Percentiles rank a stretch among this genome's conserved stretches.
Evolutionary conservation across 1,140 invertebrate species (phyloP).

Genomic region (Heliothis virescens): DNA sequence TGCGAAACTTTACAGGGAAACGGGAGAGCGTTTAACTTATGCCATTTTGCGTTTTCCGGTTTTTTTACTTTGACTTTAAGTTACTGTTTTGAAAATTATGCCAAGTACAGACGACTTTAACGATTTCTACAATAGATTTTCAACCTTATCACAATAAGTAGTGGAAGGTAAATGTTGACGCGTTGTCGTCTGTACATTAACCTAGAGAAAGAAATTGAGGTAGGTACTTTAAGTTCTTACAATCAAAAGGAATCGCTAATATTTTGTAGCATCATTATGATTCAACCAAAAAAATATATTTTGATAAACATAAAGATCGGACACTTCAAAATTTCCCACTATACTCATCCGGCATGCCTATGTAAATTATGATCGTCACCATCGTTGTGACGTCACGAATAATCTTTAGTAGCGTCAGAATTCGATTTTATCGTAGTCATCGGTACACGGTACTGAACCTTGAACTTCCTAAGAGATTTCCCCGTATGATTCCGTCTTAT

Average conservation of each 20-base stretch:
- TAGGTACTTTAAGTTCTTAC: too few relatives aligned
- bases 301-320: conserved; percentile 3
- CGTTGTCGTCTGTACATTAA: too few relatives aligned
- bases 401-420: neutral
- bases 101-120: neutral
- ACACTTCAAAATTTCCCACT: neutral
- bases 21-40: conserved; percentile 26
- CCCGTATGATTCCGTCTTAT: neutral
- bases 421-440: neutral
- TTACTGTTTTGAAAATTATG: neutral
- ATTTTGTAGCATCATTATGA: neutral
- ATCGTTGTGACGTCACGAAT: neutral
- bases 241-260: too few relatives aligned
- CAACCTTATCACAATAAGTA: too few relatives aligned
- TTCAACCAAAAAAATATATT: neutral
- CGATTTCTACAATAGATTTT: too few relatives aligned
- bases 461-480: conserved; percentile 9
- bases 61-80: neutral
- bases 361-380: neutral
- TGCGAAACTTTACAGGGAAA: conserved; percentile 60
- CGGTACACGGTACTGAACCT: neutral
- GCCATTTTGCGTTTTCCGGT: conserved; percentile 10
- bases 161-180: too few relatives aligned
- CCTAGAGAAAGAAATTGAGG: too few relatives aligned
- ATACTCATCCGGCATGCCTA: conserved; percentile 5